Evolutionary conservation across 2,888 invertebrate species (phyloP).

Genomic region (Tipula confusa): DNA sequence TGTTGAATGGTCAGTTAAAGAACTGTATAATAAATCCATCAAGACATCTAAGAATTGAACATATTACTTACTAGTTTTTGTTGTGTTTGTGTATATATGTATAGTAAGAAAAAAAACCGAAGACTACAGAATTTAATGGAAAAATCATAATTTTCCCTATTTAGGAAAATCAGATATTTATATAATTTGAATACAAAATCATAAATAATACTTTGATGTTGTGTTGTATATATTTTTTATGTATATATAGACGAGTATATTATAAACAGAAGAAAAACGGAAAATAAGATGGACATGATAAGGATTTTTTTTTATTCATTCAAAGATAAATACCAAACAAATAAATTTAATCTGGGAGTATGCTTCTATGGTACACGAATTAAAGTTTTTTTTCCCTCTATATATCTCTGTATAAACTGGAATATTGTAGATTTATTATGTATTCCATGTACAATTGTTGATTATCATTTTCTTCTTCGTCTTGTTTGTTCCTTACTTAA

Average conservation of each 20-base stretch:
- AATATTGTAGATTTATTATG: constrained; percentile 1
- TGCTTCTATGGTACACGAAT: neutral
- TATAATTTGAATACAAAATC: neutral
- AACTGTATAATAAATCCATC: constrained; percentile 3
- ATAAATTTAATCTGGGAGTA: neutral
- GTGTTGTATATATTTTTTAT: neutral
- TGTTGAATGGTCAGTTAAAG: neutral
- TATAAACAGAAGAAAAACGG: too few species aligned
- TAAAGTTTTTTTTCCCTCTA: neutral
- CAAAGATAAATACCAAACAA: neutral
- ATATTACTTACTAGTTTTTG: neutral
- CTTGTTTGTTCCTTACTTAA: neutral
- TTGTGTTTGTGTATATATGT: neutral
- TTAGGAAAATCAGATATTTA: neutral
- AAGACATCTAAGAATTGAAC: constrained; percentile 17
- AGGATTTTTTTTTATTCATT: neutral
- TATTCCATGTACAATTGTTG: constrained; percentile 9
- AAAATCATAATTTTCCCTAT: constrained; percentile 25
- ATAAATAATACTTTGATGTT: constrained; percentile 15
- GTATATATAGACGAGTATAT: too few species aligned
- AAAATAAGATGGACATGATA: constrained; percentile 16
- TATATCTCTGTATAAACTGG: neutral
- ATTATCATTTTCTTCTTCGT: neutral
- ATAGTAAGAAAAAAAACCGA: neutral
- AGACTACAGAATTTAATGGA: neutral